phyloP scores from a whole-genome alignment of 2,113 vertebrate genomes.

The Pseudopodoces humilis region DNA sequence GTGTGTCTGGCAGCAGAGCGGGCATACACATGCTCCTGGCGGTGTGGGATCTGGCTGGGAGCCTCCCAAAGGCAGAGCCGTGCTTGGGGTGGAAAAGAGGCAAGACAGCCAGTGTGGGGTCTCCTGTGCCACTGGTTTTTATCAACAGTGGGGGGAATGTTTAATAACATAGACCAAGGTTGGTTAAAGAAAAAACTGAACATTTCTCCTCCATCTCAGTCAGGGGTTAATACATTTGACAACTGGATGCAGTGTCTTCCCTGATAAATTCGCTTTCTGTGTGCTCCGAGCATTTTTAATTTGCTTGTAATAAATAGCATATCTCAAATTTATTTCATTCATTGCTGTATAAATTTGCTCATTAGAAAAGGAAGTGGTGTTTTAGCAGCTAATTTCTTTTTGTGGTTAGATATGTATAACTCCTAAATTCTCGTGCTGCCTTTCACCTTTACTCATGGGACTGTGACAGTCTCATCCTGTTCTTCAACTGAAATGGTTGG shows the following conservation, averaged over 20 bases:
- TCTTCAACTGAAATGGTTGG: neutral
- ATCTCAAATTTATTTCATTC: neutral
- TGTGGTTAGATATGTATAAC: neutral
- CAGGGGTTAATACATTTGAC: neutral
- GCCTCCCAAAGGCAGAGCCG: slow-evolving; percentile 34
- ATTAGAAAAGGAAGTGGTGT: neutral
- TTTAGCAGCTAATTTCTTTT: neutral
- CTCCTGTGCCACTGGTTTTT: neutral
- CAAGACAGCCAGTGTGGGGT: neutral
- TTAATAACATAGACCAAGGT: neutral
- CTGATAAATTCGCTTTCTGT: neutral
- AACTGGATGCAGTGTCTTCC: neutral
- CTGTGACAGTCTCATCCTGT: neutral
- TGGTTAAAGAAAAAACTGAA: neutral
- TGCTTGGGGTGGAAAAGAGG: neutral
- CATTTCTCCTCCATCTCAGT: rapidly evolving
- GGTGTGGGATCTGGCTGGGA: slow-evolving; percentile 52
- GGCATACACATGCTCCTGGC: slow-evolving; percentile 10
- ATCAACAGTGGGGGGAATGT: neutral
- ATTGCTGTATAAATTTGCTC: neutral
- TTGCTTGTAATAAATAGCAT: neutral
- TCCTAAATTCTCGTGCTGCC: neutral
- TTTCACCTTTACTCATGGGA: neutral
- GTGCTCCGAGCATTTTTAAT: neutral
- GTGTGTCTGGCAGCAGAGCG: slow-evolving; percentile 39